Evolutionary conservation across 2,888 invertebrate species (phyloP).

Genomic region (Lottia gigantea): DNA sequence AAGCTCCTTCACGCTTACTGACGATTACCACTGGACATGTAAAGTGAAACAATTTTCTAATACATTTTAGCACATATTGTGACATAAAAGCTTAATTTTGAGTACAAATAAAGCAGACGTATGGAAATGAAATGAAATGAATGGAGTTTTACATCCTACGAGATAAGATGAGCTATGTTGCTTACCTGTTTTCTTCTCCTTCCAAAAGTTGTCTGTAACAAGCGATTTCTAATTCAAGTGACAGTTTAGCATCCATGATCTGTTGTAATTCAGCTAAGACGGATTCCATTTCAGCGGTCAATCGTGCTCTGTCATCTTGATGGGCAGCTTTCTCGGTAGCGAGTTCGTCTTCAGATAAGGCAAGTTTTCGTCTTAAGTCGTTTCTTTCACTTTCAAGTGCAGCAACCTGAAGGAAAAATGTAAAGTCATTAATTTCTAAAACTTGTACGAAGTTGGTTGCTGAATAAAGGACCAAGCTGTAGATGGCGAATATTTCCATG

Average conservation of each 20-base stretch:
- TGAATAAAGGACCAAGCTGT: too few relatives aligned
- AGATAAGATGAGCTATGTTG: background rate
- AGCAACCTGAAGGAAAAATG: slow-evolving; percentile 23
- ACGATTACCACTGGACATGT: too few relatives aligned
- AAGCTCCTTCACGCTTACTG: too few relatives aligned
- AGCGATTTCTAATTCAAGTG: slow-evolving; percentile 71
- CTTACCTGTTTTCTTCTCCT: slow-evolving; percentile 70
- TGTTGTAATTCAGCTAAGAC: slow-evolving; percentile 36
- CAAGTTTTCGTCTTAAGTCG: slow-evolving; percentile 25
- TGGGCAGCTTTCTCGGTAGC: slow-evolving; percentile 35
- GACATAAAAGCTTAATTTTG: too few relatives aligned
- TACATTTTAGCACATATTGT: too few relatives aligned
- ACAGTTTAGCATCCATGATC: slow-evolving; percentile 70
- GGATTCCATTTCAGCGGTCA: slow-evolving; percentile 34
- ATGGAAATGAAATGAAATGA: too few relatives aligned
- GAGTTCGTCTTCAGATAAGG: slow-evolving; percentile 30
- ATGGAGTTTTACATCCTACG: too few relatives aligned
- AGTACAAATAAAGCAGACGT: too few relatives aligned
- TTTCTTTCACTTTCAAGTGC: slow-evolving; percentile 31
- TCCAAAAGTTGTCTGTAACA: slow-evolving; percentile 72
- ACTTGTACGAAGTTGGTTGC: too few relatives aligned
- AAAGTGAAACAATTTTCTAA: too few relatives aligned
- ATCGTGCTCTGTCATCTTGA: slow-evolving; percentile 26
- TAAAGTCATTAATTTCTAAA: too few relatives aligned
- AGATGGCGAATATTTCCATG: too few relatives aligned